phyloP scores from a whole-genome alignment of 2,888 invertebrate species.

The Mimas tiliae region DNA sequence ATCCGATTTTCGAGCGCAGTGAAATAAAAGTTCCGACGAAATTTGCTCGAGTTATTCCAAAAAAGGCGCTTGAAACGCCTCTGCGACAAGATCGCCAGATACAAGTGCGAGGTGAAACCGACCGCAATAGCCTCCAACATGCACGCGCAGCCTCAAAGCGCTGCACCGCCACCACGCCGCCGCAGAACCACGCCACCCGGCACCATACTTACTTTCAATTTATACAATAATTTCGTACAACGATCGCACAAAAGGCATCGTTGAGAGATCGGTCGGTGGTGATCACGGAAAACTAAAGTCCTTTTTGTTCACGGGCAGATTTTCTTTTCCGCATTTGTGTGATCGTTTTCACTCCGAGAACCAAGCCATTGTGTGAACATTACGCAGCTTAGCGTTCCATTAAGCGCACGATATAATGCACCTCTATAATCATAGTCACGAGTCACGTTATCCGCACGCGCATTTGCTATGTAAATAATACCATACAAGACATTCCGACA shows the following conservation, averaged over 20 bases:
- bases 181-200: constrained; percentile 32
- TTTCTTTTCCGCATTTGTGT: constrained; percentile 63
- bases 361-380: constrained; percentile 66
- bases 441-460: constrained; percentile 68
- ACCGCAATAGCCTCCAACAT: constrained; percentile 68
- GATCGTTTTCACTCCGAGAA: constrained; percentile 61
- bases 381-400: constrained; percentile 68
- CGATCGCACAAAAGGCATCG: neutral
- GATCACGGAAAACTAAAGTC: constrained; percentile 34
- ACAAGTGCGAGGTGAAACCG: constrained; percentile 79
- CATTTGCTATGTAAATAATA: constrained; percentile 69
- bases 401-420: constrained; percentile 69
- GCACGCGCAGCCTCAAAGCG: constrained; percentile 42
- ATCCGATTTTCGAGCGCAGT: constrained; percentile 78
- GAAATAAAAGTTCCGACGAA: constrained; percentile 80
- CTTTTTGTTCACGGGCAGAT: constrained; percentile 47
- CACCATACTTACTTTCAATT: constrained; percentile 52
- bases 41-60: constrained; percentile 84
- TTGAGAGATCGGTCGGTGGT: constrained; percentile 5
- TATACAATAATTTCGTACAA: neutral
- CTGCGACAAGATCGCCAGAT: constrained; percentile 70
- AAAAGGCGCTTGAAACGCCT: constrained; percentile 80
- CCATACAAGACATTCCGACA: constrained; percentile 63
- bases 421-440: constrained; percentile 71
- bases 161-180: constrained; percentile 42